phyloP scores from a whole-genome alignment of 2,888 invertebrate species.

The Rhopalosiphum nymphaeae region DNA sequence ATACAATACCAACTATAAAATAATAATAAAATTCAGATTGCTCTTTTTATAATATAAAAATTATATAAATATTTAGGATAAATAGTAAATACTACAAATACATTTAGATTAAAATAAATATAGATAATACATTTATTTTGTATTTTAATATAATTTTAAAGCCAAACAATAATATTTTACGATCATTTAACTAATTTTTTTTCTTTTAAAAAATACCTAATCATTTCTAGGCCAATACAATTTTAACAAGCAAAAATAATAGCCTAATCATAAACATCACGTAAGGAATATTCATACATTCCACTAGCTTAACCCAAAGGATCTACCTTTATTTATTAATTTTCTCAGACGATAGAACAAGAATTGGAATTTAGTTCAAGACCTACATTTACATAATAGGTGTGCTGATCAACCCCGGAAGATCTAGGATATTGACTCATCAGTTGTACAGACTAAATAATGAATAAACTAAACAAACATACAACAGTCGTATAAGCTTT shows the following conservation, averaged over 20 bases:
- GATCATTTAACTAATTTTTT: not conserved
- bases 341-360: not conserved
- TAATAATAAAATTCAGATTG: not conserved
- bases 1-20: not conserved
- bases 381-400: constrained; percentile 64
- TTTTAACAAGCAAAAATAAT: not conserved
- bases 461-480: not conserved
- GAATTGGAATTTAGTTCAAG: constrained; percentile 52
- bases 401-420: constrained; percentile 33
- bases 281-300: not conserved
- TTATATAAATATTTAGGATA: not conserved
- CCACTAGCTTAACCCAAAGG: not conserved
- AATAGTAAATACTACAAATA: not conserved
- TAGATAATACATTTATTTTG: not conserved
- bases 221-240: not conserved
- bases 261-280: not conserved
- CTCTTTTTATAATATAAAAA: not conserved
- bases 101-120: not conserved
- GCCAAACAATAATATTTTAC: not conserved
- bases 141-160: not conserved
- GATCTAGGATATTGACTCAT: not conserved
- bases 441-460: not conserved
- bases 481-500: not conserved
- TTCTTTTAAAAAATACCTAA: not conserved
- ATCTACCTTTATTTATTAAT: not conserved